A percentile compares a stretch with the other conserved stretches of the same genome.
These are phyloP conservation scores for Gymnodraco acuticeps DNA, from an alignment of 2,797 vertebrate species.

Conservation along the genomic window DNA sequence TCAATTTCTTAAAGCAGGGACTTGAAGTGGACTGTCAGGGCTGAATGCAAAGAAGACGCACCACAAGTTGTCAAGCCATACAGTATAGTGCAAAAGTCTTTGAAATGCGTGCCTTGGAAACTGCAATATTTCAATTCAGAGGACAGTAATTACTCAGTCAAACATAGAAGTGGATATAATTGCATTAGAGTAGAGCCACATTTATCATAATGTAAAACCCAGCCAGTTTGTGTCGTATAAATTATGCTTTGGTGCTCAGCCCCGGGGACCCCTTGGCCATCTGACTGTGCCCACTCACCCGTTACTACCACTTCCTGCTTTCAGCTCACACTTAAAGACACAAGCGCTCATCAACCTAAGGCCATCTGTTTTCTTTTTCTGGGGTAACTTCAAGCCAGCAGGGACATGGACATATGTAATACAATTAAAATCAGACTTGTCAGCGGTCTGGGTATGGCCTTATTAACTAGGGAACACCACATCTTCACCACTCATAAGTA, in stretches of 20 bases:
- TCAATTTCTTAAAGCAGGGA: conserved; percentile 22
- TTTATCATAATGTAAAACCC: conserved; percentile 55
- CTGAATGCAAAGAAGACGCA: conserved; percentile 66
- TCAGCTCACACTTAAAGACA: conserved; percentile 65
- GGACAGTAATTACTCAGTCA: conserved; percentile 62
- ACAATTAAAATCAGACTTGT: conserved; percentile 44
- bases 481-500: conserved; percentile 37
- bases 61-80: conserved; percentile 58
- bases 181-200: conserved; percentile 37
- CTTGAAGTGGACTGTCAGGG: conserved; percentile 41
- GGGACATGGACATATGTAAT: conserved; percentile 54
- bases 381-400: conserved; percentile 47
- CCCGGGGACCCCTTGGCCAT: conserved; percentile 51
- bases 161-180: conserved; percentile 47
- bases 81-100: conserved; percentile 50
- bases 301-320: conserved; percentile 47
- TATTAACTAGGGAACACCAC: conserved; percentile 50
- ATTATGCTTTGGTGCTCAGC: conserved; percentile 59
- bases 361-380: conserved; percentile 77
- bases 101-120: conserved; percentile 68
- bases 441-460: conserved; percentile 43
- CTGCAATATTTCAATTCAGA: conserved; percentile 61
- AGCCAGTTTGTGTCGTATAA: conserved; percentile 42
- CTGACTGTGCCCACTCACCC: conserved; percentile 64
- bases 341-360: conserved; percentile 29